A percentile compares a stretch with the other conserved stretches of the same genome.
Evolutionary conservation across 2,888 invertebrate genomes (phyloP).

Genomic region (Selenia dentaria): DNA sequence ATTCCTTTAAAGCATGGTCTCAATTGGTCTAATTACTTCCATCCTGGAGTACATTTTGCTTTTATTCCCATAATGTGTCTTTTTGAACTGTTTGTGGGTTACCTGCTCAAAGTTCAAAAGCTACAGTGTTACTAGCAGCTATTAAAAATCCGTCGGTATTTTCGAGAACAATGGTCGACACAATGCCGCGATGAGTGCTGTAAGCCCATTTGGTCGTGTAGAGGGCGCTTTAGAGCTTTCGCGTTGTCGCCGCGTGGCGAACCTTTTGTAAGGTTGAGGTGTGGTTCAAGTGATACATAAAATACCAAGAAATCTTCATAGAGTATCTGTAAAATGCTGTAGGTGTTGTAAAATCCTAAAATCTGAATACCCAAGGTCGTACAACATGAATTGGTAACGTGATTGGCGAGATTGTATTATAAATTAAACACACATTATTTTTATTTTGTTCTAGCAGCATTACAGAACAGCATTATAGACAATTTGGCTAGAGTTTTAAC

Average conservation of each 20-base stretch:
- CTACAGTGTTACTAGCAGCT: conserved; percentile 32
- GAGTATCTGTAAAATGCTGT: not conserved
- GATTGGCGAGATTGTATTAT: no score
- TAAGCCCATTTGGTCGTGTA: conserved; percentile 43
- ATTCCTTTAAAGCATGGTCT: no score
- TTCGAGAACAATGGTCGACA: conserved; percentile 50
- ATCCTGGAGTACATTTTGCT: not conserved
- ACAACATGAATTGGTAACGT: no score
- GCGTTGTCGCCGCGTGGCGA: conserved; percentile 26
- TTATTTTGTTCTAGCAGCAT: no score
- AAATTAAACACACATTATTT: no score
- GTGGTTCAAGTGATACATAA: conserved; percentile 16
- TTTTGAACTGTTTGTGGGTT: conserved; percentile 24
- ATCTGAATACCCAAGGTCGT: no score
- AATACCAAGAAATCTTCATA: no score
- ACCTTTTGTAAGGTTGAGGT: conserved; percentile 30
- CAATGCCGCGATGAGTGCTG: conserved; percentile 48
- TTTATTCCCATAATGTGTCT: conserved; percentile 15
- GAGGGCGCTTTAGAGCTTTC: conserved; percentile 52
- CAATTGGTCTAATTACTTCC: no score
- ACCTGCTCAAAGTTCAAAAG: conserved; percentile 35
- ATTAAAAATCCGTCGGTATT: conserved; percentile 41
- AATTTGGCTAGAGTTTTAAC: no score
- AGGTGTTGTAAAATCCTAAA: no score
- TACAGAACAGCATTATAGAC: no score